Conservation (phyloP, 2,888 invertebrate genomes). For the Graphium colonna region DNA sequence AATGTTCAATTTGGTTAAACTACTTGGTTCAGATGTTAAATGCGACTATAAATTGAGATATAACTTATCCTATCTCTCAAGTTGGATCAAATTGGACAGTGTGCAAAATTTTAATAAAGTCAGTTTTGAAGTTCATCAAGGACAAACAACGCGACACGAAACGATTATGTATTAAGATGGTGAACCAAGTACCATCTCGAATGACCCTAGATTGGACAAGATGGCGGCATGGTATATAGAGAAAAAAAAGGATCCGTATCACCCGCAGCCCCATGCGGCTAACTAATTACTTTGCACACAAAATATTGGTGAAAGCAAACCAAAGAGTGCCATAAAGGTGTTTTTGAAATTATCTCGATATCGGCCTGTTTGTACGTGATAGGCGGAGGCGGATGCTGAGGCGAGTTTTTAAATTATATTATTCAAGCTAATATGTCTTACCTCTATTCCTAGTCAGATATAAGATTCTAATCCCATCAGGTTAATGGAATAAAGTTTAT, state of each 20-base stretch:
- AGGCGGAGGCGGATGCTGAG: slow-evolving; percentile 8
- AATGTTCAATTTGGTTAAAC: too few species aligned
- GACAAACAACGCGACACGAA: too few species aligned
- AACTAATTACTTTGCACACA: slow-evolving; percentile 26
- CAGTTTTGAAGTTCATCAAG: too few species aligned
- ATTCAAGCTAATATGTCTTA: not conserved
- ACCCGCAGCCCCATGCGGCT: slow-evolving; percentile 24
- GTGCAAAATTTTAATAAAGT: too few species aligned
- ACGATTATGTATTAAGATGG: too few species aligned
- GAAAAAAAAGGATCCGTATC: slow-evolving; percentile 16
- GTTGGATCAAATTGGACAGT: too few species aligned
- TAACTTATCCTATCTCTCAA: too few species aligned
- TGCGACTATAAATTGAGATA: too few species aligned
- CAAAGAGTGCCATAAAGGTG: slow-evolving; percentile 24
- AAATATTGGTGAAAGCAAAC: slow-evolving; percentile 27
- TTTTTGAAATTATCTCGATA: slow-evolving; percentile 22
- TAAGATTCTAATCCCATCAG: too few species aligned
- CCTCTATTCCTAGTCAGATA: too few species aligned
- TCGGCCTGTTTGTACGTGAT: not conserved
- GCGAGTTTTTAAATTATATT: not conserved
- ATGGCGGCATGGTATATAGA: slow-evolving; percentile 14
- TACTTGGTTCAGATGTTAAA: too few species aligned
- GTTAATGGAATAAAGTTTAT: too few species aligned
- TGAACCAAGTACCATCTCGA: slow-evolving; percentile 8
- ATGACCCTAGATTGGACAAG: slow-evolving; percentile 14